Percentiles rank a stretch among this genome's conserved stretches.
phyloP scores from a whole-genome alignment of 2,113 vertebrate genomes.

The Aviceda subcristata region DNA sequence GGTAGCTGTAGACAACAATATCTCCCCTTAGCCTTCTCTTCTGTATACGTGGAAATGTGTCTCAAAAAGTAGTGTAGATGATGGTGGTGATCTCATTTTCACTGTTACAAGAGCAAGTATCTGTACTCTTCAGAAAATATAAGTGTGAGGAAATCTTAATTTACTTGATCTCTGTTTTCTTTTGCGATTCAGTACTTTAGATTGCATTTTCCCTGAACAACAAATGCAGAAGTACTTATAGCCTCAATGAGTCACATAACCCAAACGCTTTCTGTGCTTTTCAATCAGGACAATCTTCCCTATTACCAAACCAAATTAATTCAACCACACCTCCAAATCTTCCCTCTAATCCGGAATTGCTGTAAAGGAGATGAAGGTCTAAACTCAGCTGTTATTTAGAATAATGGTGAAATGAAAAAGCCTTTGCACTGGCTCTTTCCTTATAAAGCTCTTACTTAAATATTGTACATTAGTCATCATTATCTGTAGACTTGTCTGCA shows the following conservation, averaged over 20 bases:
- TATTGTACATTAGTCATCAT: not conserved
- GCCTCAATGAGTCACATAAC: not conserved
- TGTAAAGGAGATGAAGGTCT: not conserved
- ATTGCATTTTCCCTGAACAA: not conserved
- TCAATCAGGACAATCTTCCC: not conserved
- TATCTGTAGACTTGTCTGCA: not conserved
- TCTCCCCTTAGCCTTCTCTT: not conserved
- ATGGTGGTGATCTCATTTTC: not conserved
- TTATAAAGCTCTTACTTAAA: not conserved
- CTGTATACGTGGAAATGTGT: not conserved
- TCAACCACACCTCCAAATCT: not conserved
- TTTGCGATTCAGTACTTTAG: not conserved
- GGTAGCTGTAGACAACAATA: not conserved
- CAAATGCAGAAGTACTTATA: not conserved
- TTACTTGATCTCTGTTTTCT: not conserved
- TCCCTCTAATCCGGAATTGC: not conserved
- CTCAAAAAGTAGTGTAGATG: not conserved
- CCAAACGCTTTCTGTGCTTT: not conserved
- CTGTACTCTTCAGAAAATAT: not conserved
- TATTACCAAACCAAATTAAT: not conserved
- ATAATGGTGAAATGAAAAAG: not conserved
- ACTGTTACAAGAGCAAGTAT: not conserved
- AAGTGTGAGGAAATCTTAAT: not conserved
- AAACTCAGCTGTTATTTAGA: not conserved
- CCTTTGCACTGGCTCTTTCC: not conserved